Base-by-base conservation (phyloP, 2,888 invertebrate genomes). In the Dryadula phaetusa region DNA sequence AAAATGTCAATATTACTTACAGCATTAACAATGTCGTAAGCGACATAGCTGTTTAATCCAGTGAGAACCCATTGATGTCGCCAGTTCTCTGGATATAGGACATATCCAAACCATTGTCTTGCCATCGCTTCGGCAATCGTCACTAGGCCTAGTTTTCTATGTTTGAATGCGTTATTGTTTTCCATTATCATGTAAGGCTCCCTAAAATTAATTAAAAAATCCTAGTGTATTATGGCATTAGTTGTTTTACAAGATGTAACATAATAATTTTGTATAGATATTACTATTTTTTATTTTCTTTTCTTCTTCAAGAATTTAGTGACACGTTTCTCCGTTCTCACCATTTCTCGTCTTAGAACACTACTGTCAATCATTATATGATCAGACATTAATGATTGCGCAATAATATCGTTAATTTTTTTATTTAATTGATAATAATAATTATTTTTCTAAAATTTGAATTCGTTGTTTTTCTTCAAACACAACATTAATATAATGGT, bases 91-190 rank as follows among this genome's bases (percentile, higher is more conserved):
- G 94, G 93, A 20, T 92, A 94, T 7, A 95, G 85, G 10, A 94
- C 86, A 75, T 94, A 94, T 4, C 95, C 95, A 75, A 95, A 95
- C 95, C 95, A 96, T 82, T 95, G 95, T 72, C 94, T 95, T 0
- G 95, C 88, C 68, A 95, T 86, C 67, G 95, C 95, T 79, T 96
- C 95, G 0, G 95, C 93, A 40, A 95, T 92, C 3, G 93, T 89
- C 0, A 92, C 78, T 0, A 94, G 86, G 0, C 81, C 85, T 42
- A 73, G 93, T 79, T 74, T 88, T 73, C 83, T 94, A 86, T 85
- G 94, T 77, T 67, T 87, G n/a, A 81, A 76, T 20, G 83, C 87
- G 69, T 79, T 87, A 47, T 67, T 58, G 1, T 69, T 69, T 58
- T 86, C 85, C 88, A 91, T 91, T 0, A 88, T 74, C 0, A 92